phyloP scores from a whole-genome alignment of 2,888 invertebrate genomes.

The Campoplex capitator region DNA sequence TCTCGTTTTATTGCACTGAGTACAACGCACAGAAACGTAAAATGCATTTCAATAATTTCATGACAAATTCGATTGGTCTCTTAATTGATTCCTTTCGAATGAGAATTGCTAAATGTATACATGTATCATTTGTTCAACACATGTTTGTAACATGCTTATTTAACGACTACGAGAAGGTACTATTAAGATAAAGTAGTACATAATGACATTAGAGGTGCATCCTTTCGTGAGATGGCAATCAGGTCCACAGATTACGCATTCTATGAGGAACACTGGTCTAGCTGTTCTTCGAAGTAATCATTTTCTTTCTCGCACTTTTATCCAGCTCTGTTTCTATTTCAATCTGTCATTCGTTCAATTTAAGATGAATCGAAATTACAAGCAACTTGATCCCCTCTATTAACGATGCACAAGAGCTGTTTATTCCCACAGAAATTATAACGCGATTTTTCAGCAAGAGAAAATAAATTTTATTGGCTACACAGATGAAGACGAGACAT shows the following conservation, averaged over 20 bases:
- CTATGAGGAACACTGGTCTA: conserved; percentile 37
- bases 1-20: conserved; percentile 59
- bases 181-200: no score
- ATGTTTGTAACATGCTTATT: conserved; percentile 12
- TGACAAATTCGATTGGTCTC: conserved; percentile 78
- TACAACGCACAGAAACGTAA: conserved; percentile 65
- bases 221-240: not conserved
- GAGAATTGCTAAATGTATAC: conserved; percentile 72
- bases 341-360: conserved; percentile 17
- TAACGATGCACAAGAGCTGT: conserved; percentile 46
- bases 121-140: conserved; percentile 55
- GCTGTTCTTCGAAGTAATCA: conserved; percentile 49
- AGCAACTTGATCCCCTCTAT: conserved; percentile 36
- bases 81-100: conserved; percentile 79
- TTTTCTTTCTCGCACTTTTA: conserved; percentile 20
- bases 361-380: conserved; percentile 38
- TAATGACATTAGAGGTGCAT: not conserved
- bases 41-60: conserved; percentile 80
- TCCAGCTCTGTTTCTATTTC: conserved; percentile 13
- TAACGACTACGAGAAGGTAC: not conserved
- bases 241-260: conserved; percentile 10
- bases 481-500: conserved; percentile 30
- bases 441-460: conserved; percentile 48
- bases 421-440: conserved; percentile 39
- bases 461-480: conserved; percentile 51